Conservation (phyloP, 2,797 vertebrate species). For the Geotrypetes seraphini region DNA sequence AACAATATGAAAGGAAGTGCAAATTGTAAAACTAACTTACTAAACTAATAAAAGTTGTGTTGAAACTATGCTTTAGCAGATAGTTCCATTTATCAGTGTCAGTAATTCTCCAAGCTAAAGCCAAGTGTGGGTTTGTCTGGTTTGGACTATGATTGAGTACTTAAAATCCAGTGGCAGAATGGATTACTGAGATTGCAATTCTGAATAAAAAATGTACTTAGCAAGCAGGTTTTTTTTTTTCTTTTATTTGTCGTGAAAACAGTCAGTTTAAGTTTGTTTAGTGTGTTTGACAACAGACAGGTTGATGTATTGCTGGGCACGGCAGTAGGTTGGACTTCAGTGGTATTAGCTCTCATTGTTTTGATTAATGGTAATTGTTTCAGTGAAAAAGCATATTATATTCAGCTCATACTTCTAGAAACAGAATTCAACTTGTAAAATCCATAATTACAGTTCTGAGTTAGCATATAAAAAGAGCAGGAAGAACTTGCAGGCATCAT, state of each 20-base stretch:
- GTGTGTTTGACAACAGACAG: slow-evolving; percentile 71
- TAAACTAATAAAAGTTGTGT: slow-evolving; percentile 23
- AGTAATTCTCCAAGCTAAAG: slow-evolving; percentile 19
- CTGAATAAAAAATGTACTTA: slow-evolving; percentile 59
- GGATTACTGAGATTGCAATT: slow-evolving; percentile 53
- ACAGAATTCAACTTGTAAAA: slow-evolving; percentile 63
- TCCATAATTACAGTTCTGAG: slow-evolving; percentile 63
- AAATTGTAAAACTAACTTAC: neutral
- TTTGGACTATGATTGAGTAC: slow-evolving; percentile 42
- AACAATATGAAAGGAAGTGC: no score
- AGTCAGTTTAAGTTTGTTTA: slow-evolving; percentile 61
- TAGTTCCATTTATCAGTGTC: slow-evolving; percentile 36
- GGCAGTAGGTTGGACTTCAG: slow-evolving; percentile 70
- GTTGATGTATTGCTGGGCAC: slow-evolving; percentile 74
- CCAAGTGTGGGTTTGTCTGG: slow-evolving; percentile 31
- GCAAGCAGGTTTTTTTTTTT: slow-evolving; percentile 56
- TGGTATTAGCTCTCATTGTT: slow-evolving; percentile 67
- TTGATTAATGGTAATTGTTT: slow-evolving; percentile 81
- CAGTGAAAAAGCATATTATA: slow-evolving; percentile 60
- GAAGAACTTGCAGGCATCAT: slow-evolving; percentile 34
- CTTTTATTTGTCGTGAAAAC: slow-evolving; percentile 56
- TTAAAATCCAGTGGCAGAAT: slow-evolving; percentile 52
- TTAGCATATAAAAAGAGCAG: slow-evolving; percentile 55
- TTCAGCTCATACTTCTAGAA: slow-evolving; percentile 61
- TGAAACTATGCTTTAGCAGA: slow-evolving; percentile 16